phyloP scores from a whole-genome alignment of 1,140 invertebrate genomes.

The Choristoneura fumiferana region DNA sequence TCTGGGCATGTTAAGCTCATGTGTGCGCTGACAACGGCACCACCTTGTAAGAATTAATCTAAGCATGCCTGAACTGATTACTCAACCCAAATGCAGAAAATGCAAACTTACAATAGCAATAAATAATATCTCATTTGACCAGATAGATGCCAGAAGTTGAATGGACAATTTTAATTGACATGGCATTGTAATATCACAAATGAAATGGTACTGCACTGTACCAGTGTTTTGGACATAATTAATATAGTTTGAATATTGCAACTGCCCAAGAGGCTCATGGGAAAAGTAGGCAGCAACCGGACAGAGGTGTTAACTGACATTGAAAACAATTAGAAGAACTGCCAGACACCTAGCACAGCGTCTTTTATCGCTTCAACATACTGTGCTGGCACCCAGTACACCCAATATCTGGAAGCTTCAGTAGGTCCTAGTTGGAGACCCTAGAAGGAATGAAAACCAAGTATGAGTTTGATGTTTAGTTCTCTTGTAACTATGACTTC shows the following conservation, averaged over 20 bases:
- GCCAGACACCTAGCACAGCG: conserved; percentile 93
- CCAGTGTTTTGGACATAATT: conserved; percentile 34
- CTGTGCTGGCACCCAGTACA: conserved; percentile 96
- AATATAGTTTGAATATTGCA: conserved; percentile 50
- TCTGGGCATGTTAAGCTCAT: conserved; percentile 58
- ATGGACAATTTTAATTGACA: conserved; percentile 74
- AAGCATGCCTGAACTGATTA: conserved; percentile 44
- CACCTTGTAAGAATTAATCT: conserved; percentile 26
- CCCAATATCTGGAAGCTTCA: conserved; percentile 94
- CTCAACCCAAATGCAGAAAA: conserved; percentile 55
- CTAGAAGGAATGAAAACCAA: conserved; percentile 68
- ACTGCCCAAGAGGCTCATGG: conserved; percentile 57
- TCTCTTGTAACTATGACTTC: no score
- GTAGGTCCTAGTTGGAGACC: conserved; percentile 92
- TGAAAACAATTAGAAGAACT: conserved; percentile 82
- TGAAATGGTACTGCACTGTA: conserved; percentile 49
- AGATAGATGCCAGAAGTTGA: conserved; percentile 66
- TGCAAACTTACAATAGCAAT: conserved; percentile 63
- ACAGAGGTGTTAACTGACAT: conserved; percentile 28
- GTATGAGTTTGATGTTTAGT: no score
- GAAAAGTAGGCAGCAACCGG: conserved; percentile 37
- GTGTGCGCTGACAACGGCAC: conserved; percentile 25
- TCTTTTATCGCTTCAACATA: conserved; percentile 96
- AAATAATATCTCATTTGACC: conserved; percentile 65
- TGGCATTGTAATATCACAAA: conserved; percentile 70